Conservation (phyloP, 1,140 invertebrate genomes). For the Berghia stephanieae region DNA sequence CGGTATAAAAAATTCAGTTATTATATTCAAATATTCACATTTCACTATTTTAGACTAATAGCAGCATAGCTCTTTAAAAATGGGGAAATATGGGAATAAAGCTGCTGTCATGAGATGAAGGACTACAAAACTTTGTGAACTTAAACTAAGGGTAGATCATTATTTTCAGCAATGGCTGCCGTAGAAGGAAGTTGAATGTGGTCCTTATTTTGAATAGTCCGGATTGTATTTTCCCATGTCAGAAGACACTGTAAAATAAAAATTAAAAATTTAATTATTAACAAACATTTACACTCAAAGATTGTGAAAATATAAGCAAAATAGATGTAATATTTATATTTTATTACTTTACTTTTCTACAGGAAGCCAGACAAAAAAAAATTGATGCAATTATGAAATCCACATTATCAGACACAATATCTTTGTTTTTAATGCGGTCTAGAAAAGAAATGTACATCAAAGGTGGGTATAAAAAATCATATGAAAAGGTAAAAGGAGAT, state of each 20-base stretch:
- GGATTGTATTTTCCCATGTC: constrained; percentile 73
- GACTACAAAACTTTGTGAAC: neutral
- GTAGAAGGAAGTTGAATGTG: constrained; percentile 34
- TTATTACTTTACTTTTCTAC: too few species aligned
- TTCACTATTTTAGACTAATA: neutral
- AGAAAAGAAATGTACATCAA: too few species aligned
- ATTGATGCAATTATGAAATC: too few species aligned
- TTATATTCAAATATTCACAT: neutral
- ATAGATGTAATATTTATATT: too few species aligned
- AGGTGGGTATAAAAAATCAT: too few species aligned
- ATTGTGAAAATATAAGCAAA: too few species aligned
- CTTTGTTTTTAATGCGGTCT: too few species aligned
- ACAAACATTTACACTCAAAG: too few species aligned
- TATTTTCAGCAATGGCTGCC: constrained; percentile 22
- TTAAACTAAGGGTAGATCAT: neutral
- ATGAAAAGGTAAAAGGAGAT: too few species aligned
- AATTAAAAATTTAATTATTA: constrained; percentile 7
- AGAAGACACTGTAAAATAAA: constrained; percentile 68
- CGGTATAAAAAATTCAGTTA: neutral
- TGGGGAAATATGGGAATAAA: neutral
- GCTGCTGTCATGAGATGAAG: neutral
- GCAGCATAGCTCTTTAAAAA: neutral
- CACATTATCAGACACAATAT: too few species aligned
- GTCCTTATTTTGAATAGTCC: constrained; percentile 54
- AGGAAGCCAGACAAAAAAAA: too few species aligned